These are phyloP conservation scores for Hydrochoerus hydrochaeris DNA, from an alignment of 2,113 vertebrate genomes.

Conservation along the genomic window DNA sequence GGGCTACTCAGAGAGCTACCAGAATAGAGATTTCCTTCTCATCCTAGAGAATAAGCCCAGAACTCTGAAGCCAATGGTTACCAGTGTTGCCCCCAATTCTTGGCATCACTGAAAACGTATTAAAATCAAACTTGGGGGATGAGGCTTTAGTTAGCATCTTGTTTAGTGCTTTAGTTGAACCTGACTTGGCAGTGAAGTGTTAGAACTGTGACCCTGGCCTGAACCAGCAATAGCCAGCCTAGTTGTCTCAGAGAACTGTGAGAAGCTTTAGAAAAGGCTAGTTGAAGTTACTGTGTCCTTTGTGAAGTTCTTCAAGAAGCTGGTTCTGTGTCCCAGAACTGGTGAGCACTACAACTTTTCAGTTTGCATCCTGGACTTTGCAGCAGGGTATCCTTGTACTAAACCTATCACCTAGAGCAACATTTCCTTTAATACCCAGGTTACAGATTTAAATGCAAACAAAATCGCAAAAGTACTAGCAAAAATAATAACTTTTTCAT, in stretches of 20 bases:
- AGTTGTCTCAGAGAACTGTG: background rate
- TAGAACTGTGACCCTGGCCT: background rate
- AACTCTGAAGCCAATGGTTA: background rate
- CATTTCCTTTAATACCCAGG: background rate
- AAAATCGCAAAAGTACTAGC: background rate
- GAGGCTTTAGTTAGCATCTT: background rate
- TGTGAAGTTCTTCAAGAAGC: background rate
- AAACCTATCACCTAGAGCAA: background rate
- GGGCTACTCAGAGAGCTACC: background rate
- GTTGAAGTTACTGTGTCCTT: background rate
- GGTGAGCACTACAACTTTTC: background rate
- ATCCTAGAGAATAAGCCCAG: background rate
- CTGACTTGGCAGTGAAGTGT: background rate
- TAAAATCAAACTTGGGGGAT: background rate
- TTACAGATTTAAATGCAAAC: conserved; percentile 9
- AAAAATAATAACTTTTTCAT: background rate
- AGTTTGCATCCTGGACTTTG: background rate
- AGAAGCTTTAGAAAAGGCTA: background rate
- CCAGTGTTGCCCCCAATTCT: background rate
- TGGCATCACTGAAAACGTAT: background rate
- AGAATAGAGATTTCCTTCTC: background rate
- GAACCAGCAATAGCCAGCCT: background rate
- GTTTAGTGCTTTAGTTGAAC: background rate
- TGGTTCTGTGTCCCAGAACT: background rate
- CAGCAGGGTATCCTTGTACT: background rate